A percentile compares a stretch with the other conserved stretches of the same genome.
Evolutionary conservation across 2,888 invertebrate genomes (phyloP).

Genomic region (Agonopterix arenella): DNA sequence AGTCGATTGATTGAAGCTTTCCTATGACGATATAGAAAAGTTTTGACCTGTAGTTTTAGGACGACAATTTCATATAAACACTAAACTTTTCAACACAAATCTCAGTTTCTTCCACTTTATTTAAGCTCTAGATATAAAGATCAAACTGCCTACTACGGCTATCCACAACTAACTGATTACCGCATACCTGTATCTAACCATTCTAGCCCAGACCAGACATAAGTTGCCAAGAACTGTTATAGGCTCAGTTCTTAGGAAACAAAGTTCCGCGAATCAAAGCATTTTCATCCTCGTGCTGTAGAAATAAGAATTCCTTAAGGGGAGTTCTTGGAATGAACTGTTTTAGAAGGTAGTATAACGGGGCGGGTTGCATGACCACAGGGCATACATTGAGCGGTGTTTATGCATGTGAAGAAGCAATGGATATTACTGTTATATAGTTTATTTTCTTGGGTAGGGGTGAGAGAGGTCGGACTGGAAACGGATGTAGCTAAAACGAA

Average conservation of each 20-base stretch:
- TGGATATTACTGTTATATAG: not conserved
- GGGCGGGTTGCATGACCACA: conserved; percentile 17
- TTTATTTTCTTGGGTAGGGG: too few species aligned
- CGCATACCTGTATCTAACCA: conserved; percentile 16
- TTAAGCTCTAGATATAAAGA: too few species aligned
- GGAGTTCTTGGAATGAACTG: conserved; percentile 19
- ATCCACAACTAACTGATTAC: conserved; percentile 36
- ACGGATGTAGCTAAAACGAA: not conserved
- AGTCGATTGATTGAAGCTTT: too few species aligned
- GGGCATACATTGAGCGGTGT: not conserved
- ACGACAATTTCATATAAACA: too few species aligned
- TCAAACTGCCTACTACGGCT: conserved; percentile 19
- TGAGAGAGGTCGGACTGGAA: not conserved
- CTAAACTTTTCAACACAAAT: too few species aligned
- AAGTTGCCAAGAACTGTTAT: conserved; percentile 18
- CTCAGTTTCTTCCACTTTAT: too few species aligned
- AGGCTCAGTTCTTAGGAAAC: not conserved
- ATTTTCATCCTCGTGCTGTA: too few species aligned
- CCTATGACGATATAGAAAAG: too few species aligned
- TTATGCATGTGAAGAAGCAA: not conserved
- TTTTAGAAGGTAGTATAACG: conserved; percentile 43
- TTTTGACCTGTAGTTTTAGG: too few species aligned
- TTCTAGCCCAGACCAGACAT: conserved; percentile 21
- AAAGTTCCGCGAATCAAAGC: too few species aligned
- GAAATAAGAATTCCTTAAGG: not conserved